Base-by-base conservation (phyloP, 2,797 vertebrate genomes). In the Dallia pectoralis region DNA sequence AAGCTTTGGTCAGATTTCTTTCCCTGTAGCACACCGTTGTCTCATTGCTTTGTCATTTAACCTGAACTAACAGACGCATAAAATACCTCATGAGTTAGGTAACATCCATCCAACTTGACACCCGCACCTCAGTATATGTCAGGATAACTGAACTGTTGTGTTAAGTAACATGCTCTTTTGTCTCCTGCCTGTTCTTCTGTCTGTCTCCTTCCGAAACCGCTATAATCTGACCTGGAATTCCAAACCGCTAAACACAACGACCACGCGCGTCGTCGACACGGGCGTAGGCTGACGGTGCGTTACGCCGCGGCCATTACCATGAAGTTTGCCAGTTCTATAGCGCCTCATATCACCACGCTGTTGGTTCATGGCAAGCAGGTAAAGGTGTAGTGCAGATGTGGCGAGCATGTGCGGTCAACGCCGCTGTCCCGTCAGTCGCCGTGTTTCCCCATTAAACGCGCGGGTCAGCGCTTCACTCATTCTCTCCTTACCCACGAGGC, bases 281-380 rank as follows among this genome's bases (percentile, higher is more conserved):
- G 67, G 47, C 29, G 67, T 91, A 99, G 98, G 98, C 91, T 96
- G 95, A 94, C 93, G 87, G 95, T 99, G 76, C 97, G 97, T 85
- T 93, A 93, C 49, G 89, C 95, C 84, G 97, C 97, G 79, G 94
- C 93, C 79, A 93, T 95, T 92, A 93, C 88, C 86, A 93, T 96
- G 96, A 97, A 94, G 95, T 94, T 93, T 85, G 94, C 96, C 89
- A 93, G 95, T 91, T 97, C 95, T 93, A 95, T 99, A 93, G 95
- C 96, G 78, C 95, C 97, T 81, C 96, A 98, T 93, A 95, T 99
- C 93, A 99, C 98, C 85, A 95, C 97, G 82, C 91, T 98, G 84
- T 91, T 99, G 94, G 98, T 99, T 92, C 93, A 97, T 83, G 96
- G 97, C 90, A 99, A 98, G 89, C 97, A 99, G 98, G 97, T 99